phyloP scores from a whole-genome alignment of 2,113 vertebrate genomes.

The Acrocephalus arundinaceus region DNA sequence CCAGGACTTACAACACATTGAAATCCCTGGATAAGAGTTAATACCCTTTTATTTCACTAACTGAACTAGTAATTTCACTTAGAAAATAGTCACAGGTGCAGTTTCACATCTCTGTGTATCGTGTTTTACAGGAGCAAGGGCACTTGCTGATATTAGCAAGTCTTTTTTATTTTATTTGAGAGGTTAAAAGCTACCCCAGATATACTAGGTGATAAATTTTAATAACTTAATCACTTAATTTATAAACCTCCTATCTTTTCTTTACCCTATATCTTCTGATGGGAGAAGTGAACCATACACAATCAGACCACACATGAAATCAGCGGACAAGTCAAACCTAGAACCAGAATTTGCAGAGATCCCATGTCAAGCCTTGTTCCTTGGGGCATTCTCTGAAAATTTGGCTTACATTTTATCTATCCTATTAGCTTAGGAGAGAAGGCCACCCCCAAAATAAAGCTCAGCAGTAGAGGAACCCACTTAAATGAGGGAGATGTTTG shows the following conservation, averaged over 20 bases:
- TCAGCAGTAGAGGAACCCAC: background rate
- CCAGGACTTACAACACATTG: background rate
- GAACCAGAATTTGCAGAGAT: background rate
- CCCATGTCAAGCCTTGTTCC: background rate
- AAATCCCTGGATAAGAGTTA: background rate
- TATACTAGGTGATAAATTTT: background rate
- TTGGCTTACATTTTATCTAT: background rate
- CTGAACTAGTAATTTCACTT: background rate
- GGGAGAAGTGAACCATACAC: background rate
- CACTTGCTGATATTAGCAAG: background rate
- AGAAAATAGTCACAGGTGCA: background rate
- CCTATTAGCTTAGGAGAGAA: background rate
- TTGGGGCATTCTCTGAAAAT: background rate
- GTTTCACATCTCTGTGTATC: background rate
- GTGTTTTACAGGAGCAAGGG: background rate
- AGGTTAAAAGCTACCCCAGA: background rate
- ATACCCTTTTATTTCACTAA: background rate
- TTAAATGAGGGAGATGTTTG: background rate
- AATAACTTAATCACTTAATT: background rate
- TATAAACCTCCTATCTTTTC: background rate
- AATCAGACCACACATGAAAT: background rate
- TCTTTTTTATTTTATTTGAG: background rate
- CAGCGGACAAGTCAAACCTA: background rate
- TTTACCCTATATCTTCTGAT: background rate
- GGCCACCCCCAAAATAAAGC: background rate